These are phyloP conservation scores for Hyperoplus lanceolatus DNA, from an alignment of 2,797 vertebrate genomes.

Conservation along the genomic window DNA sequence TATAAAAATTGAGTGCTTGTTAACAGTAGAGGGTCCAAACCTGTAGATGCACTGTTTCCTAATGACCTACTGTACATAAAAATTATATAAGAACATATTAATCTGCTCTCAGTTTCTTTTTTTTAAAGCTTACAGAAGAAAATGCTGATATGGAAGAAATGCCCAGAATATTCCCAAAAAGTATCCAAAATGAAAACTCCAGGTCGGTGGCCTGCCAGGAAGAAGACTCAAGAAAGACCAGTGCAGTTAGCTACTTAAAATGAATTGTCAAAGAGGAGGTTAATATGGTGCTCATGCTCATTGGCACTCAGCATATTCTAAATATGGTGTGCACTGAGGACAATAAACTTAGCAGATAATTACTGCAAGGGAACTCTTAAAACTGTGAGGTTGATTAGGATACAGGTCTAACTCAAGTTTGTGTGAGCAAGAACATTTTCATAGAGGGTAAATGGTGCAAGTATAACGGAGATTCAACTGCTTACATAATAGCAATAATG, in stretches of 20 bases:
- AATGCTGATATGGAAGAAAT: conserved; percentile 53
- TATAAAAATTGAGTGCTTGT: background rate
- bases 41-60: conserved; percentile 5
- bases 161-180: conserved; percentile 44
- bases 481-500: conserved; percentile 51
- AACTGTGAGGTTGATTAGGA: conserved; percentile 54
- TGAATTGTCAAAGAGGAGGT: conserved; percentile 61
- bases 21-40: conserved; percentile 6
- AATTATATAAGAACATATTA: conserved; percentile 40
- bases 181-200: conserved; percentile 29
- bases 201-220: conserved; percentile 30
- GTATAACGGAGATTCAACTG: conserved; percentile 61
- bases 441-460: conserved; percentile 57
- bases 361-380: conserved; percentile 62
- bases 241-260: conserved; percentile 49
- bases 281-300: conserved; percentile 59
- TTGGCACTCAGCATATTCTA: conserved; percentile 70
- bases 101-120: conserved; percentile 22
- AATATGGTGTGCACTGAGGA: conserved; percentile 53
- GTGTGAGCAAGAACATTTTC: conserved; percentile 49
- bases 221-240: conserved; percentile 11
- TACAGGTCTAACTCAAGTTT: conserved; percentile 45
- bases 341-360: conserved; percentile 64
- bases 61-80: conserved; percentile 51
- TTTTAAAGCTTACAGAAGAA: conserved; percentile 31